A percentile compares a stretch with the other conserved stretches of the same genome.
phyloP scores from a whole-genome alignment of 2,113 vertebrate genomes.

The Thryonomys swinderianus region DNA sequence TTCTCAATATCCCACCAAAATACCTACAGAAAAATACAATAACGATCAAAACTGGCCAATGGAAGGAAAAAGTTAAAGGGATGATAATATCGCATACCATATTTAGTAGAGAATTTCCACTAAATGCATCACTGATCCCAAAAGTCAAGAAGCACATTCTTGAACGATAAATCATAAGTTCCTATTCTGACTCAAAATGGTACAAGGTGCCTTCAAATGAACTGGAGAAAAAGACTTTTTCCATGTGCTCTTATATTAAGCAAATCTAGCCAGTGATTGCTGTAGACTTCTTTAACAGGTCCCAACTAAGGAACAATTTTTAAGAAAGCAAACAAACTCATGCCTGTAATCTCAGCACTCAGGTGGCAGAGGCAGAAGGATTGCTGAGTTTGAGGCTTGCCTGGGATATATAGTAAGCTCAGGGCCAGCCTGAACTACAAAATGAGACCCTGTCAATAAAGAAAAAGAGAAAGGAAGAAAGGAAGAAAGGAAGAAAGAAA shows the following conservation, averaged over 20 bases:
- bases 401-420: no score
- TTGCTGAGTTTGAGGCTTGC: no score
- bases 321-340: neutral
- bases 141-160: slow-evolving; percentile 34
- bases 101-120: slow-evolving; percentile 1
- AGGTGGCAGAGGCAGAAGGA: no score
- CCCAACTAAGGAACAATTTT: slow-evolving; percentile 28
- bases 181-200: slow-evolving; percentile 27
- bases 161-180: slow-evolving; percentile 41
- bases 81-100: slow-evolving; percentile 29
- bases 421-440: no score
- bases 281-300: neutral
- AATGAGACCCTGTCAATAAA: no score
- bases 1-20: slow-evolving; percentile 45
- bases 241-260: neutral
- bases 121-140: slow-evolving; percentile 1
- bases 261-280: neutral
- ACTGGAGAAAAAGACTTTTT: neutral
- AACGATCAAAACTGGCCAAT: slow-evolving; percentile 33
- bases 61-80: neutral
- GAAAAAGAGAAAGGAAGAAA: no score
- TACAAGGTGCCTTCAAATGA: neutral
- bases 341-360: no score
- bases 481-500: no score
- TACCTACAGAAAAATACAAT: neutral